Evolutionary conservation across 2,888 invertebrate genomes (phyloP).

Genomic region (Lithophane ornitopus): DNA sequence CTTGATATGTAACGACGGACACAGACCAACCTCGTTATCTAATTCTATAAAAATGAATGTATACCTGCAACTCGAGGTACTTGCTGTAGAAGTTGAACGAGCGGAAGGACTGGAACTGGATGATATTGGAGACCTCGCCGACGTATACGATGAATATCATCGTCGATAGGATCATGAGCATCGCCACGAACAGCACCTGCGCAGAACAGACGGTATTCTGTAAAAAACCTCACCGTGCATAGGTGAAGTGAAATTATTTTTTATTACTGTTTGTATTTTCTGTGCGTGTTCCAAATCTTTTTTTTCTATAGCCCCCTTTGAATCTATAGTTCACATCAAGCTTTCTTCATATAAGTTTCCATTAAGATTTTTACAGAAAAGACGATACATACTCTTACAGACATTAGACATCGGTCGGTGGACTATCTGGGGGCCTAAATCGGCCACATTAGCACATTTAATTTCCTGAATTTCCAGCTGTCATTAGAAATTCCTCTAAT

Average conservation of each 20-base stretch:
- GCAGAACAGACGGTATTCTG: background rate
- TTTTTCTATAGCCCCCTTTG: too few species aligned
- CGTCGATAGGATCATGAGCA: conserved; percentile 79
- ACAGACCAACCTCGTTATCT: background rate
- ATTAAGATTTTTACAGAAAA: too few species aligned
- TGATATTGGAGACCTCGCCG: conserved; percentile 85
- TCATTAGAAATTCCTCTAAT: too few species aligned
- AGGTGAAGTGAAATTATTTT: background rate
- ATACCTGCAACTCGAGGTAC: conserved; percentile 82
- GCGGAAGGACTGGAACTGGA: conserved; percentile 82
- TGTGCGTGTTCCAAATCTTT: too few species aligned
- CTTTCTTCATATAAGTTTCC: too few species aligned
- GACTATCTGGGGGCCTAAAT: too few species aligned
- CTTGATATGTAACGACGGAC: background rate
- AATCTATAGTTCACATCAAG: too few species aligned
- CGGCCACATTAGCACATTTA: too few species aligned
- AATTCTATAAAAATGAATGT: background rate
- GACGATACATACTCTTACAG: too few species aligned
- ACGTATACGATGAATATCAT: conserved; percentile 84
- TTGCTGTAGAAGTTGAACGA: conserved; percentile 82
- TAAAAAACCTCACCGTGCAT: background rate
- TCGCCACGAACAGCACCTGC: conserved; percentile 81
- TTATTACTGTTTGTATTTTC: too few species aligned
- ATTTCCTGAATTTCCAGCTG: too few species aligned
- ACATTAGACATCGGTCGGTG: too few species aligned